Percentiles rank a stretch among this genome's conserved stretches.
These are phyloP conservation scores for Euura saliciscinereae DNA, from an alignment of 1,140 invertebrate species.

Conservation along the genomic window DNA sequence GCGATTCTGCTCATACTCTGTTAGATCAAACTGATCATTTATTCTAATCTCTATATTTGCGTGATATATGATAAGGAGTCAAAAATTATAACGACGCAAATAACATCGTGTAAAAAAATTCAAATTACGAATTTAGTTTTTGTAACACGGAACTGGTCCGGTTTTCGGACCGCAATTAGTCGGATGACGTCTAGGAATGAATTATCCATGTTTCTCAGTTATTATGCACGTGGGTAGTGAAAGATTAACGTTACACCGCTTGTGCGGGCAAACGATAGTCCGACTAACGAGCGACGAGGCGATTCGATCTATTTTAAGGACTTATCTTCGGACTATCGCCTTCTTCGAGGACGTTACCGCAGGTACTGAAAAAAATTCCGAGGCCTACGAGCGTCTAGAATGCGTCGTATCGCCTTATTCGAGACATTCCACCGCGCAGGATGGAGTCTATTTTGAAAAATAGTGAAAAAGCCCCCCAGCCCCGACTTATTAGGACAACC, in stretches of 20 bases:
- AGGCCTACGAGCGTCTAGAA: too few relatives aligned
- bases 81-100: neutral
- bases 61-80: neutral
- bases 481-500: neutral
- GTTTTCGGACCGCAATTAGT: neutral
- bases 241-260: neutral
- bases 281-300: neutral
- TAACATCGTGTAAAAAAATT: neutral
- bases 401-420: too few relatives aligned
- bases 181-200: neutral
- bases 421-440: too few relatives aligned
- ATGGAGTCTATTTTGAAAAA: too few relatives aligned
- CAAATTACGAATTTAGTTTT: neutral
- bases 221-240: neutral
- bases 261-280: neutral
- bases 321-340: neutral
- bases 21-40: too few relatives aligned
- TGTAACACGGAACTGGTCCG: neutral
- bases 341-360: too few relatives aligned
- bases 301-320: conserved; percentile 7
- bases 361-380: too few relatives aligned
- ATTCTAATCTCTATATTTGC: neutral
- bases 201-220: neutral
- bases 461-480: too few relatives aligned
- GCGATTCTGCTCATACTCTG: too few relatives aligned